Base-by-base conservation (phyloP, 2,888 invertebrate species). In the Pammene aurita region DNA sequence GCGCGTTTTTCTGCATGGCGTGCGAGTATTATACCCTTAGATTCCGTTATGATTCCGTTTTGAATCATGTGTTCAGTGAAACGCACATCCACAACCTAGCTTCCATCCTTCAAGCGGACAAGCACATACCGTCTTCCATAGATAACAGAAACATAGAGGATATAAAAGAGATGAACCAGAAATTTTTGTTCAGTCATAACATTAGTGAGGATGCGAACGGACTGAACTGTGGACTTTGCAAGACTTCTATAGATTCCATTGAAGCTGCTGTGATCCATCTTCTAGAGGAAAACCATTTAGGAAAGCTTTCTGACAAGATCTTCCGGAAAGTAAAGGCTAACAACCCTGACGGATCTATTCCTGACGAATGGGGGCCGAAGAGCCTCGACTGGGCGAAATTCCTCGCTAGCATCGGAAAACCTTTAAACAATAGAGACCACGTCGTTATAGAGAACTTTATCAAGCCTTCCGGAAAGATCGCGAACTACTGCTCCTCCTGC, bases 401-500 rank as follows among this genome's bases (percentile, higher is more conserved):
- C 73, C 74, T 92, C n/a, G 87, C 89, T 10, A 87, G 88, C 65
- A 87, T 88, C 5, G 91, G 92, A 10, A 92, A 91, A 58, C 90
- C 90, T 0, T 78, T 87, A 67, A 85, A 90, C 72, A 85, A 74
- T 10, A 80, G 87, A 7, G 92, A 92, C 57, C 89, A 91, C 61
- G 91, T 92, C 0, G 86, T 91, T 35, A 88, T 92, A 0, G 92
- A 92, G 66, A 92, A 92, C 74, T 92, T 92, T 41, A 92, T 92
- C 0, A 90, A 85, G 60, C 89, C 92, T 0, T 87, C 90, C 0
- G 90, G 90, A 0, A 92, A 92, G 77, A 83, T 90, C 5, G 87
- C 89, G 0, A 92, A 92, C 72, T 89, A 84, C 67, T 92, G 92
- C 71, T 82, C 85, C 0, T 92, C 92, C 69, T 92, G 92, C 62